Percentiles rank a stretch among this genome's conserved stretches.
phyloP scores from a whole-genome alignment of 2,888 invertebrate species.

The Agelastica alni region DNA sequence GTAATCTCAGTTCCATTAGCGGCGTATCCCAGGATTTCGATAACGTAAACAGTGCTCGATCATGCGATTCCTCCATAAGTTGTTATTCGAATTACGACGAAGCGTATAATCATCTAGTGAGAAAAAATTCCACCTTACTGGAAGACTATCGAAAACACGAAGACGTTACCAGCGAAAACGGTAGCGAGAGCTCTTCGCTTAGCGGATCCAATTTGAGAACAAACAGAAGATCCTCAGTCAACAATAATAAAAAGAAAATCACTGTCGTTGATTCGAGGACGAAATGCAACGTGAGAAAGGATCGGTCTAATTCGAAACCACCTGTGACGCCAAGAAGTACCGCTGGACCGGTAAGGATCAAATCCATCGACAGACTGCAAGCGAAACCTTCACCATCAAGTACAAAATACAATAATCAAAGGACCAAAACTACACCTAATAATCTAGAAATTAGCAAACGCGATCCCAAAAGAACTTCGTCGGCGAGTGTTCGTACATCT shows the following conservation, averaged over 20 bases:
- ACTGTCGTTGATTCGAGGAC: slow-evolving; percentile 49
- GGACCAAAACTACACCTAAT: slow-evolving; percentile 45
- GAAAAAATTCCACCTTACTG: slow-evolving; percentile 53
- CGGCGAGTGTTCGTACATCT: slow-evolving; percentile 28
- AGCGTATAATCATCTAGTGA: slow-evolving; percentile 58
- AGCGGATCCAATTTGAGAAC: slow-evolving; percentile 56
- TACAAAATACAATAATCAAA: slow-evolving; percentile 41
- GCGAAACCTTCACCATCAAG: slow-evolving; percentile 45
- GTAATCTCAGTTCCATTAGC: slow-evolving; percentile 63
- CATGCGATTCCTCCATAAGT: slow-evolving; percentile 79
- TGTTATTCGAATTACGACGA: slow-evolving; percentile 76
- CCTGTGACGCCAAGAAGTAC: slow-evolving; percentile 44
- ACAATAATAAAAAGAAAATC: slow-evolving; percentile 39
- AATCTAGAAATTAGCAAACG: slow-evolving; percentile 41
- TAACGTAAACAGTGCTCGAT: slow-evolving; percentile 66
- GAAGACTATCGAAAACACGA: slow-evolving; percentile 55
- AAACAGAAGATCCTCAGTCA: slow-evolving; percentile 52
- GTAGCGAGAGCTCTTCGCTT: slow-evolving; percentile 79
- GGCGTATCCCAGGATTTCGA: slow-evolving; percentile 65
- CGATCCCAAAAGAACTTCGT: slow-evolving; percentile 30
- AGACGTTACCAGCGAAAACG: slow-evolving; percentile 68
- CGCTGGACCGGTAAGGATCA: slow-evolving; percentile 55
- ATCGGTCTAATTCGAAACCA: slow-evolving; percentile 47
- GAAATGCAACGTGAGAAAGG: slow-evolving; percentile 39
- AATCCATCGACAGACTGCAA: slow-evolving; percentile 53